phyloP scores from a whole-genome alignment of 1,140 invertebrate species.

The Lordiphosa collinella region DNA sequence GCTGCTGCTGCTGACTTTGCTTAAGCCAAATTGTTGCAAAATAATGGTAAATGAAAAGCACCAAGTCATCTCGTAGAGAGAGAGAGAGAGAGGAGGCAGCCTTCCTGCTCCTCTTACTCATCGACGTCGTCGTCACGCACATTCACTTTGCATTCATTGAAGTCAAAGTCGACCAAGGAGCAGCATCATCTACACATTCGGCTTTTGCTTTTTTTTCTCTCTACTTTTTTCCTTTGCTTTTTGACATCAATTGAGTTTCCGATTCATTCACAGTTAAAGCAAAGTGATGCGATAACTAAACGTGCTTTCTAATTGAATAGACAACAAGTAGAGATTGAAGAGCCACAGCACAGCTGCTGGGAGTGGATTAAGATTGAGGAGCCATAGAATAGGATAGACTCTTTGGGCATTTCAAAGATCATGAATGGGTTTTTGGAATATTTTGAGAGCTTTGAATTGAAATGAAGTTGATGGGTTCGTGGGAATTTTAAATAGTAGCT shows the following conservation, averaged over 20 bases:
- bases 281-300: constrained; percentile 32
- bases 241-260: constrained; percentile 51
- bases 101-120: constrained; percentile 2
- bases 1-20: constrained; percentile 9
- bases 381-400: no score
- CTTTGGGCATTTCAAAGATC: no score
- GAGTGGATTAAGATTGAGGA: no score
- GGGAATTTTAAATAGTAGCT: no score
- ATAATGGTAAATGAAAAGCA: constrained; percentile 77
- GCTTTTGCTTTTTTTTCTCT: constrained; percentile 21
- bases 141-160: constrained; percentile 72
- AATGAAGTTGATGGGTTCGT: no score
- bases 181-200: constrained; percentile 5
- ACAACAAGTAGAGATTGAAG: constrained; percentile 2
- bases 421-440: no score
- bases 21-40: constrained; percentile 61
- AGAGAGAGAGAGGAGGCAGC: not conserved
- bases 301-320: constrained; percentile 33
- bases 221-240: constrained; percentile 18
- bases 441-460: no score
- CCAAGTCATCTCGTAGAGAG: constrained; percentile 57
- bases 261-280: constrained; percentile 48
- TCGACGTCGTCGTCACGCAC: constrained; percentile 57
- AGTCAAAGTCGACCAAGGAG: constrained; percentile 32
- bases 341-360: no score